These are phyloP conservation scores for Phrynocephalus guinanensis DNA, from an alignment of 2,797 vertebrate species.

Conservation along the genomic window DNA sequence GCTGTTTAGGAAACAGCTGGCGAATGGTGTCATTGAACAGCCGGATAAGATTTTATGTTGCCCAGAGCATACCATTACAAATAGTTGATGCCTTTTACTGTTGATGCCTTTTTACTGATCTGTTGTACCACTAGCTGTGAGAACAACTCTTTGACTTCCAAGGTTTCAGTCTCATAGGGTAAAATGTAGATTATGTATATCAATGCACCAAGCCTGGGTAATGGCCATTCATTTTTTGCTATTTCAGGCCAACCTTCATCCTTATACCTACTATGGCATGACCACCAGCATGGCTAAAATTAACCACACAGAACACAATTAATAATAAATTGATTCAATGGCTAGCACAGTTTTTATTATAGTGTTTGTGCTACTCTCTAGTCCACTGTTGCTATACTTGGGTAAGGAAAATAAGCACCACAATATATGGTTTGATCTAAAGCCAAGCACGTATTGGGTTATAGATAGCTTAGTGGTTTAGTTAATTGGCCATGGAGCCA, in stretches of 20 bases:
- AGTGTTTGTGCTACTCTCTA: not conserved
- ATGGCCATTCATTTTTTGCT: not conserved
- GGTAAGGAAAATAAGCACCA: not conserved
- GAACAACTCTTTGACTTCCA: not conserved
- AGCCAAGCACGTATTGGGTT: not conserved
- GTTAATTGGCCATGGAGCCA: too few relatives aligned
- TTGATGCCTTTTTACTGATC: not conserved
- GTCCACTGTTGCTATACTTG: not conserved
- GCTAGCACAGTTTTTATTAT: not conserved
- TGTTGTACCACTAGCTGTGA: not conserved
- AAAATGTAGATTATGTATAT: not conserved
- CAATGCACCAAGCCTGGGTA: not conserved
- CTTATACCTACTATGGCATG: not conserved
- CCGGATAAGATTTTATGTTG: not conserved
- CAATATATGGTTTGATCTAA: not conserved
- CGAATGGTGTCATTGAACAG: slow-evolving; percentile 5
- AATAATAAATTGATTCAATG: not conserved
- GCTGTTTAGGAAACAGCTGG: slow-evolving; percentile 7
- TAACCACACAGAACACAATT: not conserved
- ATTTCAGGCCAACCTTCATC: not conserved
- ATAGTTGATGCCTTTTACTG: not conserved
- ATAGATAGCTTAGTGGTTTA: too few relatives aligned
- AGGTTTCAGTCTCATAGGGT: not conserved
- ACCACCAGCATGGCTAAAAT: not conserved
- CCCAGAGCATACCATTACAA: not conserved